Percentiles rank a stretch among this genome's conserved stretches.
Conservation (phyloP, 2,113 vertebrate species). For the Pelecanoides urinatrix region DNA sequence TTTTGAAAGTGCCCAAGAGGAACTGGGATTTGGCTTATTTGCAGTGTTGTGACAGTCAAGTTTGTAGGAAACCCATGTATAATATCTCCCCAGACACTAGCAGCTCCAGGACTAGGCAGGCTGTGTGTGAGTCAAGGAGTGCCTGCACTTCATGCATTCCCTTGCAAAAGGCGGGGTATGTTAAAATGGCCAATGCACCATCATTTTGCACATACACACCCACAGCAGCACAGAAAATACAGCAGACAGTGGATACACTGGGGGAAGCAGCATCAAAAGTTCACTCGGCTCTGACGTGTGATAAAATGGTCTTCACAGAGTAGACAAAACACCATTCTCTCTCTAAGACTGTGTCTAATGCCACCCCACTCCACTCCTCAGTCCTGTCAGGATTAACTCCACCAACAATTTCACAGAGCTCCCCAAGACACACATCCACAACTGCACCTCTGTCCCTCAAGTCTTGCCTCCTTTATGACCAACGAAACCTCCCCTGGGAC, state of each 20-base stretch:
- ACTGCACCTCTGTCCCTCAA: background rate
- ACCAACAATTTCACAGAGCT: background rate
- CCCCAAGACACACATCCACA: background rate
- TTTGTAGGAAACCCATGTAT: background rate
- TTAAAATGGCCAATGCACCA: background rate
- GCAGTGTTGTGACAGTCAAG: background rate
- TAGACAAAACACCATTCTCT: background rate
- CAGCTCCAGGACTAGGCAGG: background rate
- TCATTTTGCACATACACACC: background rate
- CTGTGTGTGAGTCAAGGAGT: background rate
- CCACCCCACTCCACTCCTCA: background rate
- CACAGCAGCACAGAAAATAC: background rate
- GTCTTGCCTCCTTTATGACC: background rate
- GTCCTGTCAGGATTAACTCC: background rate
- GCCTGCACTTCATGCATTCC: background rate
- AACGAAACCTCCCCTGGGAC: background rate
- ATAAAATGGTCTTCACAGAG: background rate
- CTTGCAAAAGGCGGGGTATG: background rate
- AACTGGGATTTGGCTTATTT: background rate
- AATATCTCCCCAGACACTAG: background rate
- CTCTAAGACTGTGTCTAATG: background rate
- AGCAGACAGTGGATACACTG: background rate
- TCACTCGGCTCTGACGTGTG: background rate
- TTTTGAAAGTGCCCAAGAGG: background rate
- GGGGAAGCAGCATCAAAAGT: background rate